Evolutionary conservation across 1,140 invertebrate species (phyloP).

Genomic region (Tribolium castaneum): DNA sequence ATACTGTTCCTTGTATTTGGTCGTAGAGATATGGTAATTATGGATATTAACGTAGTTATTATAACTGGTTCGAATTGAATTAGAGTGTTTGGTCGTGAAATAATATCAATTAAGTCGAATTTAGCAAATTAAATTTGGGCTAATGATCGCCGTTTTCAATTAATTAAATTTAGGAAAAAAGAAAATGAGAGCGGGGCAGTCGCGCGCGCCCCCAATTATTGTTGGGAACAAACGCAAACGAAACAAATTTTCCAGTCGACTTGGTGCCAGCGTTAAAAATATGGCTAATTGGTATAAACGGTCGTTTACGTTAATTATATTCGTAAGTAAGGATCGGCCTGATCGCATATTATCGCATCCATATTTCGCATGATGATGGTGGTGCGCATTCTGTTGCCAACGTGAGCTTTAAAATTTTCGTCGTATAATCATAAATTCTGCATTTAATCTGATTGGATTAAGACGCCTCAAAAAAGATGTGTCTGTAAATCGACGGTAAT

Average conservation of each 20-base stretch:
- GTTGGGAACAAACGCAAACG: conserved; percentile 24
- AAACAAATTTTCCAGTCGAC: conserved; percentile 27
- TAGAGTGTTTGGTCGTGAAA: neutral
- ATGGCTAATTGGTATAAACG: conserved; percentile 28
- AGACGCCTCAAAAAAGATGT: conserved; percentile 37
- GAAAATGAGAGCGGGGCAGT: conserved; percentile 12
- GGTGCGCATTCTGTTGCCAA: conserved; percentile 2
- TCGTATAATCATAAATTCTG: conserved; percentile 38
- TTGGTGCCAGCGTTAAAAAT: conserved; percentile 30
- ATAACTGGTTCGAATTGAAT: neutral
- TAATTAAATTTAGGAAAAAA: conserved; percentile 32
- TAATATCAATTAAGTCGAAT: conserved; percentile 12
- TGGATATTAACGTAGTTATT: neutral
- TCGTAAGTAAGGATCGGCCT: conserved; percentile 18
- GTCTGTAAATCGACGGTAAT: conserved; percentile 36
- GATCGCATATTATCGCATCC: conserved; percentile 31
- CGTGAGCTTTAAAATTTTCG: conserved; percentile 28
- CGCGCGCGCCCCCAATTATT: conserved; percentile 12
- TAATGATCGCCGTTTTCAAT: conserved; percentile 19
- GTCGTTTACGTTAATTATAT: conserved; percentile 28
- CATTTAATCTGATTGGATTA: conserved; percentile 41
- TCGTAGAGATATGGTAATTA: neutral
- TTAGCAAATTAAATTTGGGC: conserved; percentile 22
- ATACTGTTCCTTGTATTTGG: no score
- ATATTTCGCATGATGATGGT: conserved; percentile 17